Percentiles rank a stretch among this genome's conserved stretches.
phyloP scores from a whole-genome alignment of 2,888 invertebrate species.

The Branchellion lobata region DNA sequence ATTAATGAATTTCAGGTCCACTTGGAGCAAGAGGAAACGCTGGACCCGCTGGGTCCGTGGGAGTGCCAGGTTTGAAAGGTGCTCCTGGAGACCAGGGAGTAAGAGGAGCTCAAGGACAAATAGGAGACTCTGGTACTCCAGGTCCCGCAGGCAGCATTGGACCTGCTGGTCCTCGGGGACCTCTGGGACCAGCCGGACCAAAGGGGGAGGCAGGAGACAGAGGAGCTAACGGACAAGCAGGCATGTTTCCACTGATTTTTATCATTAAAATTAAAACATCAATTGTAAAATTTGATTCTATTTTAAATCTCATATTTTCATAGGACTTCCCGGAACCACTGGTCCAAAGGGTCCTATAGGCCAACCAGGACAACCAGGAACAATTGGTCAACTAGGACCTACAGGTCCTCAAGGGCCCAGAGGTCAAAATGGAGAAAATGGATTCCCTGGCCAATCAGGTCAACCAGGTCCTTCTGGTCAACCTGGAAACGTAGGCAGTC shows the following conservation, averaged over 20 bases:
- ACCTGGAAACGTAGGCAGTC: slow-evolving; percentile 47
- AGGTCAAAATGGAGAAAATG: slow-evolving; percentile 42
- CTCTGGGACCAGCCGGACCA: slow-evolving; percentile 48
- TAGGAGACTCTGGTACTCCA: slow-evolving; percentile 26
- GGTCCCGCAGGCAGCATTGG: slow-evolving; percentile 47
- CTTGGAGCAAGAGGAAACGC: slow-evolving; percentile 44
- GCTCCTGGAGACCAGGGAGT: slow-evolving; percentile 39
- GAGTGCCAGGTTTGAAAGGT: slow-evolving; percentile 21
- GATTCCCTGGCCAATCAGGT: slow-evolving; percentile 45
- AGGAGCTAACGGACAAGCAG: slow-evolving; percentile 44
- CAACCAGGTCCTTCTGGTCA: slow-evolving; percentile 44
- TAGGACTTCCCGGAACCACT: slow-evolving; percentile 35
- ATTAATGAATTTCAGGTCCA: slow-evolving; percentile 39
- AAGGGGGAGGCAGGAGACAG: slow-evolving; percentile 41
- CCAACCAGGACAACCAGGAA: slow-evolving; percentile 38
- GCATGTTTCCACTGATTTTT: too few relatives aligned
- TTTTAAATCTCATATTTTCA: too few relatives aligned
- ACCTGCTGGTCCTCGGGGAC: slow-evolving; percentile 43
- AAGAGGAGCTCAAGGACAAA: slow-evolving; percentile 32
- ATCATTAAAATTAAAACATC: too few relatives aligned
- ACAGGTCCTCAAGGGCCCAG: slow-evolving; percentile 30
- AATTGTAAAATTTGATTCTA: too few relatives aligned
- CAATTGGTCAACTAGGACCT: slow-evolving; percentile 45
- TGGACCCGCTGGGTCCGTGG: slow-evolving; percentile 34
- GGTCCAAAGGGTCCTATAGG: slow-evolving; percentile 47